Evolutionary conservation across 1,140 invertebrate genomes (phyloP), one percentile per base, ranked within the genome.

Genomic region (Drosophila simulans): DNA sequence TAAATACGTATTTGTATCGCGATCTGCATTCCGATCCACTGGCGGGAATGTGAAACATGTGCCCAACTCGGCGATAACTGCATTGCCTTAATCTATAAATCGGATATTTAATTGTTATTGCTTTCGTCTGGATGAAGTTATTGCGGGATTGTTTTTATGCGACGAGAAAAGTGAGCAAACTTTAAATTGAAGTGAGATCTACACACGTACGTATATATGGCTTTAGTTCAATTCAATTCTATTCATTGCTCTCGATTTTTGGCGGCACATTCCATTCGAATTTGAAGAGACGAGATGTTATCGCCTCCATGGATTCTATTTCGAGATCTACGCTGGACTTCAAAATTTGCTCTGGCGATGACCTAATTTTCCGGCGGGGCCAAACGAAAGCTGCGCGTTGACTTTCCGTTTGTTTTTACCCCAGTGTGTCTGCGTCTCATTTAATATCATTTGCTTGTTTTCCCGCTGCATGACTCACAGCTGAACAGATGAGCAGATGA

Each of bases 311-410:
- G 27, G 27, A 27, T 17, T 37, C 66, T 70, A 70, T 70, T 84
- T 80, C 56, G 57, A 37, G 66, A 56, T 55, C 37, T 51, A 34
- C 57, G 51, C 56, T 57, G 59, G 74, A 46, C 71, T 80, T 56
- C 43, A 76, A 60, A 75, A 80, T 51, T 46, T 52, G 56, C 25
- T 52, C 25, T 63, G 64, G 46, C 53, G 78, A 85, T 86, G 82
- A 86, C 83, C 78, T 86, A 86, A 86, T 86, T 85, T 77, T 53
- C 39, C 35, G 46, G 42, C 62, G 37, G 37, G 49, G n/a, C 15
- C 52, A 58, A 58, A 58, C 51, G 15, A 40, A 59, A 53, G 43
- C 64, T 54, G 39, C 51, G 8, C 27, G 58, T 51, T 74, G 51
- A 40, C 54, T 55, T 66, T 60, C 35, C 63, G 46, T 68, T 62